A percentile compares a stretch with the other conserved stretches of the same genome.
phyloP scores from a whole-genome alignment of 1,140 invertebrate species.

The Heliconius himera region DNA sequence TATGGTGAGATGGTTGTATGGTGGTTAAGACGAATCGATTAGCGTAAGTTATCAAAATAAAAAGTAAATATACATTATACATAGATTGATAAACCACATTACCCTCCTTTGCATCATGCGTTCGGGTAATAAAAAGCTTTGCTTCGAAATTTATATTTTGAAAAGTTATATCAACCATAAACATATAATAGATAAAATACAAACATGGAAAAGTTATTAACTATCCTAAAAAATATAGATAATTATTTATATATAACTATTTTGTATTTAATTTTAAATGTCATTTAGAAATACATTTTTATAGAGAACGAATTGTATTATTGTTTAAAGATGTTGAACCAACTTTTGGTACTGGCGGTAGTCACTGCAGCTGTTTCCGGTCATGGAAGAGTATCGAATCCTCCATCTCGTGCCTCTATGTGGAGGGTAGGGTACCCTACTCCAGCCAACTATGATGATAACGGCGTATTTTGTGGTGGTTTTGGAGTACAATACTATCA shows the following conservation, averaged over 20 bases:
- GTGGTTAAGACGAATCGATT: no score
- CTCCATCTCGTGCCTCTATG: constrained; percentile 89
- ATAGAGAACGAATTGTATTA: background rate
- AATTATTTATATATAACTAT: background rate
- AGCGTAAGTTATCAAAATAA: no score
- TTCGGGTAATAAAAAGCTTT: background rate
- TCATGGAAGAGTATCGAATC: constrained; percentile 86
- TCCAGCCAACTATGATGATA: constrained; percentile 91
- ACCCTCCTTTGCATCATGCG: no score
- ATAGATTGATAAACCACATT: no score
- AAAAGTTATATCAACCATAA: background rate
- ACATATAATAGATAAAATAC: background rate
- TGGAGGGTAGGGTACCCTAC: constrained; percentile 89
- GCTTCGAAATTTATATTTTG: background rate
- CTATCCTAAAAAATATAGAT: background rate
- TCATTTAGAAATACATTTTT: background rate
- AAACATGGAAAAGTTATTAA: background rate
- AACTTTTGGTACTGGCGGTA: constrained; percentile 35
- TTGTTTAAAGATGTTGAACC: constrained; percentile 4
- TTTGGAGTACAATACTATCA: constrained; percentile 87
- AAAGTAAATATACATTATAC: no score
- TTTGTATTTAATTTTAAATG: background rate
- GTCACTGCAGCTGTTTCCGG: constrained; percentile 59
- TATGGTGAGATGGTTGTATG: no score
- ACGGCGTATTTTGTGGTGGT: constrained; percentile 94